A percentile compares a stretch with the other conserved stretches of the same genome.
Evolutionary conservation across 1,140 invertebrate genomes (phyloP).

Genomic region (Cyrtorhinus lividipennis): DNA sequence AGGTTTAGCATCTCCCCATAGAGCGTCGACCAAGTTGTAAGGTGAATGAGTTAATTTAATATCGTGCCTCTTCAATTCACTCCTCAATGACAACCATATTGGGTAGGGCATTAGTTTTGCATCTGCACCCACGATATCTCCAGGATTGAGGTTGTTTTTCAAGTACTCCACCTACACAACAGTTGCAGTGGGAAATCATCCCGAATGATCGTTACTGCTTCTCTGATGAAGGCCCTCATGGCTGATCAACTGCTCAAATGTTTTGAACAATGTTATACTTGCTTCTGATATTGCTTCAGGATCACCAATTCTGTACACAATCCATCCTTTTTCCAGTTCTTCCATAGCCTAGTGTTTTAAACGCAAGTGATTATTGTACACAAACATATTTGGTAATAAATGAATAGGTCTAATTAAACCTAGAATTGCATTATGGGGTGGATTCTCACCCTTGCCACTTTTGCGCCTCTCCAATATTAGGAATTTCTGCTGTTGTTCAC

Average conservation of each 20-base stretch:
- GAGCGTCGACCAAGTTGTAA: not conserved
- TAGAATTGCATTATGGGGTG: too few species aligned
- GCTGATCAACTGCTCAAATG: too few species aligned
- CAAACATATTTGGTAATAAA: too few species aligned
- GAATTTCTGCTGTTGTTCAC: too few species aligned
- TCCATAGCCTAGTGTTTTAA: not conserved
- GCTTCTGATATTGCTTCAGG: not conserved
- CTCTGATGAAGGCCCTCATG: too few species aligned
- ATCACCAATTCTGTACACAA: not conserved
- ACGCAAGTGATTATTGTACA: too few species aligned
- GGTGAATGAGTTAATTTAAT: not conserved
- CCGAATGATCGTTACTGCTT: too few species aligned
- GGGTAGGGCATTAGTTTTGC: conserved; percentile 6
- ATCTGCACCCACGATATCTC: not conserved
- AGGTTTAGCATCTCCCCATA: conserved; percentile 5
- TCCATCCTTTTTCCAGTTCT: conserved; percentile 1
- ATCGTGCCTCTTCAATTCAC: not conserved
- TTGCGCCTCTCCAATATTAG: too few species aligned
- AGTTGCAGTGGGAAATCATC: too few species aligned
- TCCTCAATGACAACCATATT: conserved; percentile 5
- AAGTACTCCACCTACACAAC: not conserved
- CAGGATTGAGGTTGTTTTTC: not conserved
- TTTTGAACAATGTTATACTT: too few species aligned
- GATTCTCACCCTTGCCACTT: too few species aligned
- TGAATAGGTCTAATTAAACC: too few species aligned